phyloP scores from a whole-genome alignment of 2,888 invertebrate species.

The Nymphalis polychloros region DNA sequence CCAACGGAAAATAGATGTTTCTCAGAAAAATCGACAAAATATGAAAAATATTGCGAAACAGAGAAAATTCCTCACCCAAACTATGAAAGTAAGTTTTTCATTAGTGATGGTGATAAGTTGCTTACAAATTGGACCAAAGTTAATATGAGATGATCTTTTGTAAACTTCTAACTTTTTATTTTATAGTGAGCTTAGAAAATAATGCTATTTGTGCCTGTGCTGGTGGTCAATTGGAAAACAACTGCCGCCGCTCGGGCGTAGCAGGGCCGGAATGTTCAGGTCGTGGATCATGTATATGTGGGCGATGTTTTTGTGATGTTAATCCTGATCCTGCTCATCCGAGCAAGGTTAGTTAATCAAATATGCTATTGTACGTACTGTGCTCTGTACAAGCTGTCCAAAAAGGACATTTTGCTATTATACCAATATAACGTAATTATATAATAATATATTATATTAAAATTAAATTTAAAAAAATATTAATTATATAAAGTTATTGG shows the following conservation, averaged over 20 bases:
- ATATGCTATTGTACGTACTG: neutral
- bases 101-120: neutral
- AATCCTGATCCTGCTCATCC: constrained; percentile 55
- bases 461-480: too few relatives aligned
- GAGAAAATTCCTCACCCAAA: constrained; percentile 54
- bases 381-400: too few relatives aligned
- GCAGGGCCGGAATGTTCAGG: constrained; percentile 58
- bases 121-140: too few relatives aligned
- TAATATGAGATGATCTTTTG: too few relatives aligned
- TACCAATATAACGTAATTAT: too few relatives aligned
- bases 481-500: too few relatives aligned
- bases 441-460: too few relatives aligned
- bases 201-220: constrained; percentile 68
- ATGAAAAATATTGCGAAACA: constrained; percentile 55
- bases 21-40: constrained; percentile 50
- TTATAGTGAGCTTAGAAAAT: constrained; percentile 64
- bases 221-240: constrained; percentile 48
- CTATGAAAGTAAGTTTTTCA: constrained; percentile 51
- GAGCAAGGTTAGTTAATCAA: constrained; percentile 55
- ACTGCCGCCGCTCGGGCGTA: constrained; percentile 58
- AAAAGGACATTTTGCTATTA: too few relatives aligned
- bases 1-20: constrained; percentile 60
- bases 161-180: neutral
- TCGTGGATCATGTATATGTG: constrained; percentile 67
- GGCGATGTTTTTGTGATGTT: constrained; percentile 63